A percentile compares a stretch with the other conserved stretches of the same genome.
phyloP scores from a whole-genome alignment of 2,113 vertebrate genomes.

The Sinocyclocheilus grahami region DNA sequence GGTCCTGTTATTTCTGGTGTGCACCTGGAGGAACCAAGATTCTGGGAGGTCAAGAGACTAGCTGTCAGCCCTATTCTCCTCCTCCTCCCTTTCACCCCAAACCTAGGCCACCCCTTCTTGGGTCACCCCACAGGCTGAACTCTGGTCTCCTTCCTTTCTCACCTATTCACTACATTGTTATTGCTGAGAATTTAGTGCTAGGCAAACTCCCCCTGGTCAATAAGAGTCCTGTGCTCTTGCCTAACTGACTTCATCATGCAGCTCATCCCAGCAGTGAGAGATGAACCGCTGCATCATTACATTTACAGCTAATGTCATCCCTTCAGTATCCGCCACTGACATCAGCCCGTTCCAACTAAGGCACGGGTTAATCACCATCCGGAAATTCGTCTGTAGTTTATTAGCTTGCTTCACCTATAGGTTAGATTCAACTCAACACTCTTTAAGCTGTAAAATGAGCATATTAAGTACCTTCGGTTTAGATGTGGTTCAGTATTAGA shows the following conservation, averaged over 20 bases:
- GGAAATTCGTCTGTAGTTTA: conserved; percentile 25
- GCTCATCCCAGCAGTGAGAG: conserved; percentile 45
- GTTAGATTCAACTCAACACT: conserved; percentile 41
- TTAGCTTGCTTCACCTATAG: conserved; percentile 36
- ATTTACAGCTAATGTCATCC: conserved; percentile 43
- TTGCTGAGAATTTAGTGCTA: conserved; percentile 74
- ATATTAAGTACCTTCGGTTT: neutral
- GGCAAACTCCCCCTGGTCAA: conserved; percentile 64
- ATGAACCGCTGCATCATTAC: conserved; percentile 54
- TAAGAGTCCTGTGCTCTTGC: conserved; percentile 58
- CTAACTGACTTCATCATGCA: conserved; percentile 68
- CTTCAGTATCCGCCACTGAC: conserved; percentile 31
- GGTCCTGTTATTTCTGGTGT: conserved; percentile 73
- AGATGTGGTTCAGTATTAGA: neutral
- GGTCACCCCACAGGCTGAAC: conserved; percentile 38
- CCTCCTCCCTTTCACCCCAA: conserved; percentile 39
- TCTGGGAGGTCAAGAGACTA: conserved; percentile 74
- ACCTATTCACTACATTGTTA: conserved; percentile 73
- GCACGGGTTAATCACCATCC: conserved; percentile 20
- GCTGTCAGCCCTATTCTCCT: conserved; percentile 48
- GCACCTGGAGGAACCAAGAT: conserved; percentile 65
- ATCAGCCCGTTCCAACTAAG: conserved; percentile 4
- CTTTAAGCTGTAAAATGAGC: conserved; percentile 18
- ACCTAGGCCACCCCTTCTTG: conserved; percentile 33
- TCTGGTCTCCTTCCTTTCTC: conserved; percentile 63